Conservation (phyloP, 1,140 invertebrate species). For the Laupala kohalensis region DNA sequence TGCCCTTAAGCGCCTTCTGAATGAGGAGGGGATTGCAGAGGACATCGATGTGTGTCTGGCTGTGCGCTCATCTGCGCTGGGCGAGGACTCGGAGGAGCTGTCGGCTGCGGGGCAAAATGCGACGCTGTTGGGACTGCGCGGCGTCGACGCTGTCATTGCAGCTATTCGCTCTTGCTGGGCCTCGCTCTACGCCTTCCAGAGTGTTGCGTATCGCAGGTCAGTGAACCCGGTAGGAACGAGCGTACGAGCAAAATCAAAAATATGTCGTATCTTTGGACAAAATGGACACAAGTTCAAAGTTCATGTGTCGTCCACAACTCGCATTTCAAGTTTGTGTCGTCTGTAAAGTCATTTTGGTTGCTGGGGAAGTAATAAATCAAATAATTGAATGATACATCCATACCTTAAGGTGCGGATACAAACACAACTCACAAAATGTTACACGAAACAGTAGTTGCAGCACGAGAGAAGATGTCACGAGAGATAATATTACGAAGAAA, state of each 20-base stretch:
- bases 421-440: too few relatives aligned
- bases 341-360: too few relatives aligned
- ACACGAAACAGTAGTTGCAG: too few relatives aligned
- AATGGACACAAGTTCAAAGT: neutral
- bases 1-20: neutral
- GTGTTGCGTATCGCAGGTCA: conserved; percentile 53
- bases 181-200: conserved; percentile 59
- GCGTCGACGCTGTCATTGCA: conserved; percentile 35
- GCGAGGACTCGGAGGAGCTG: conserved; percentile 62
- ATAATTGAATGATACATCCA: too few relatives aligned
- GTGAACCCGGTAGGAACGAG: neutral
- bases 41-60: conserved; percentile 30
- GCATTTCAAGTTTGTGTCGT: neutral
- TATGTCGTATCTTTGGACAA: neutral
- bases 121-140: conserved; percentile 52
- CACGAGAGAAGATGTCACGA: too few relatives aligned
- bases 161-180: conserved; percentile 62
- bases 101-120: conserved; percentile 78
- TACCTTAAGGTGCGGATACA: too few relatives aligned
- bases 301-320: neutral
- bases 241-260: neutral
- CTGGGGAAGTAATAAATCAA: too few relatives aligned
- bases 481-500: too few relatives aligned
- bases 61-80: conserved; percentile 50
- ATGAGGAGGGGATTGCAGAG: neutral